Conservation (phyloP, 2,113 vertebrate species). For the Tursiops truncatus region DNA sequence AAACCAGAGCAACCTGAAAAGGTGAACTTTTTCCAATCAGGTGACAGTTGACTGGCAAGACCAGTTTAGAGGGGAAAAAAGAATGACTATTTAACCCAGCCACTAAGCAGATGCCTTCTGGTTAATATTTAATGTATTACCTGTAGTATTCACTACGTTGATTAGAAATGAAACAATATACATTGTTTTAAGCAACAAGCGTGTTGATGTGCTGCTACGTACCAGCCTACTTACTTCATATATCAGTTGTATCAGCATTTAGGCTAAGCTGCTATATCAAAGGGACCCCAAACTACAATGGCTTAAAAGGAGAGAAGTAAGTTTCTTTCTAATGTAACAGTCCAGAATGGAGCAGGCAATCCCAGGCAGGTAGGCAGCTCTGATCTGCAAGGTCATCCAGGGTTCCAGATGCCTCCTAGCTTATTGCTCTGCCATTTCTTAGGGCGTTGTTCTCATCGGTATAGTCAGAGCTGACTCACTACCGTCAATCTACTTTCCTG, state of each 20-base stretch:
- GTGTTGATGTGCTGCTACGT: background rate
- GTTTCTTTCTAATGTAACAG: background rate
- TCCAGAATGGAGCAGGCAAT: background rate
- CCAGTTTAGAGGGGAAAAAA: slow-evolving; percentile 16
- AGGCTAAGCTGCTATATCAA: background rate
- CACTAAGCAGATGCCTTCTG: slow-evolving; percentile 51
- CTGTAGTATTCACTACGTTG: background rate
- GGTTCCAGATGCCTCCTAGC: background rate
- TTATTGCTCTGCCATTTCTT: background rate
- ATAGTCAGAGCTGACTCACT: background rate
- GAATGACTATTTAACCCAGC: slow-evolving; percentile 37
- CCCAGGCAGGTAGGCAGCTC: background rate
- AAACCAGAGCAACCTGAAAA: slow-evolving; percentile 39
- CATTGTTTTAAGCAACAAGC: slow-evolving; percentile 34
- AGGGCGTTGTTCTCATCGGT: background rate
- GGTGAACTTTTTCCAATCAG: slow-evolving; percentile 41
- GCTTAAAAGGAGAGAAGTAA: background rate
- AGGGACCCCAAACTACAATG: background rate
- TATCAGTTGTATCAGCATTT: background rate
- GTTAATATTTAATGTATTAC: slow-evolving; percentile 69
- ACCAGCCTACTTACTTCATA: background rate
- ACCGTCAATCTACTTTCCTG: background rate
- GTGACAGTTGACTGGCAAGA: slow-evolving; percentile 56
- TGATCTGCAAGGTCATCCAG: background rate
- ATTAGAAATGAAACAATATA: slow-evolving; percentile 57